Percentiles rank a stretch among this genome's conserved stretches.
Evolutionary conservation across 1,140 invertebrate genomes (phyloP).

Genomic region (Nephotettix cincticeps): DNA sequence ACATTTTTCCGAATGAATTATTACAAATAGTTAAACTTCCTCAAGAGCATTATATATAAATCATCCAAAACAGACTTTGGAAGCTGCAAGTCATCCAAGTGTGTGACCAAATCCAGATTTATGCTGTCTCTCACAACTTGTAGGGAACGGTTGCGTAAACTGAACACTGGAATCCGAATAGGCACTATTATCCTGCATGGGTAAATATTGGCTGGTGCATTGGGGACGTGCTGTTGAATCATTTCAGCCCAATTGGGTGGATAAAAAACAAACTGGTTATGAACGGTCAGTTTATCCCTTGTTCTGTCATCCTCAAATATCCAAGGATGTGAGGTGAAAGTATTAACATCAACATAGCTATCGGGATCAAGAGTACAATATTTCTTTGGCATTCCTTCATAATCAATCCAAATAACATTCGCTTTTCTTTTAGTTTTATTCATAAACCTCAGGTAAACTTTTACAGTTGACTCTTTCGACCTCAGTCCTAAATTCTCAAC

Average conservation of each 20-base stretch:
- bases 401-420: not conserved
- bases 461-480: not conserved
- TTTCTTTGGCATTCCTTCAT: constrained; percentile 4
- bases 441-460: not conserved
- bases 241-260: not conserved
- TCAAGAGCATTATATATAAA: not conserved
- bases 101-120: not conserved
- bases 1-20: no score
- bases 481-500: not conserved
- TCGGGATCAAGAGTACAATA: not conserved
- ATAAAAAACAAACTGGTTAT: not conserved
- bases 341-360: not conserved
- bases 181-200: not conserved
- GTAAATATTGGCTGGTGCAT: not conserved
- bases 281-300: not conserved
- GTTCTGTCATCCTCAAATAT: not conserved
- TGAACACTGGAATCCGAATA: not conserved
- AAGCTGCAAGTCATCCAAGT: not conserved
- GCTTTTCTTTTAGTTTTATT: not conserved
- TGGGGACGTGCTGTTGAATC: not conserved
- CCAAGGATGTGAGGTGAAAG: not conserved
- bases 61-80: constrained; percentile 8
- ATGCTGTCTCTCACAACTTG: constrained; percentile 3
- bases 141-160: not conserved
- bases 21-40: no score